phyloP scores from a whole-genome alignment of 1,140 invertebrate species.

The Battus philenor region DNA sequence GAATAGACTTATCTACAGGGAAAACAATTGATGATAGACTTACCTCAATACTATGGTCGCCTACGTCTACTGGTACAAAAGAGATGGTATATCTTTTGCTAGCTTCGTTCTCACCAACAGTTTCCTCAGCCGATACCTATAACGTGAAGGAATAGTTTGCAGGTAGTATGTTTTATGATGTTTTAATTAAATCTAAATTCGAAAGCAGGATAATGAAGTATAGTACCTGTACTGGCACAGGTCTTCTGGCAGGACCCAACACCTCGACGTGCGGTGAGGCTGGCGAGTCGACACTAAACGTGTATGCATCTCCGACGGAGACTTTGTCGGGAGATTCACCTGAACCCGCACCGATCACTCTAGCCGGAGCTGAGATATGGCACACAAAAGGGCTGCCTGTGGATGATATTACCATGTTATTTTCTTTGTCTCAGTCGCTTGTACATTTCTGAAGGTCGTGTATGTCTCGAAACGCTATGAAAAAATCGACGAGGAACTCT shows the following conservation, averaged over 20 bases:
- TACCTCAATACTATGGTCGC: constrained; percentile 95
- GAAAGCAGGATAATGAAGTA: no score
- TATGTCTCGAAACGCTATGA: no score
- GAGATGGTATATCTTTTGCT: constrained; percentile 79
- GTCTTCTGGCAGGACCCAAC: constrained; percentile 83
- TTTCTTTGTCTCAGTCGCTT: no score
- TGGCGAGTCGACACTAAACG: constrained; percentile 90
- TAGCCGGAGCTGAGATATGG: constrained; percentile 80
- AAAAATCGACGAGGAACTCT: no score
- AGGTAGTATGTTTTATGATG: no score
- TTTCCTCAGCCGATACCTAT: constrained; percentile 69
- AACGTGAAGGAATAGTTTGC: constrained; percentile 5
- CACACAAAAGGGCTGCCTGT: constrained; percentile 78
- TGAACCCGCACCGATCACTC: constrained; percentile 81
- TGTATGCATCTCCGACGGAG: constrained; percentile 89
- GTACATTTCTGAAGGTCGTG: no score
- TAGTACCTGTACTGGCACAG: constrained; percentile 82
- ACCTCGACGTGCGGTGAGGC: constrained; percentile 86
- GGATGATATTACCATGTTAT: no score
- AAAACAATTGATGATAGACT: constrained; percentile 28
- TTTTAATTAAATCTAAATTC: no score
- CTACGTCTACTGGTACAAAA: constrained; percentile 93
- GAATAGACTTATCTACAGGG: no score
- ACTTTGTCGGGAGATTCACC: constrained; percentile 94
- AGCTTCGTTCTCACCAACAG: constrained; percentile 67